Conservation (phyloP, 2,888 invertebrate genomes). For the Drosophila emarginata region DNA sequence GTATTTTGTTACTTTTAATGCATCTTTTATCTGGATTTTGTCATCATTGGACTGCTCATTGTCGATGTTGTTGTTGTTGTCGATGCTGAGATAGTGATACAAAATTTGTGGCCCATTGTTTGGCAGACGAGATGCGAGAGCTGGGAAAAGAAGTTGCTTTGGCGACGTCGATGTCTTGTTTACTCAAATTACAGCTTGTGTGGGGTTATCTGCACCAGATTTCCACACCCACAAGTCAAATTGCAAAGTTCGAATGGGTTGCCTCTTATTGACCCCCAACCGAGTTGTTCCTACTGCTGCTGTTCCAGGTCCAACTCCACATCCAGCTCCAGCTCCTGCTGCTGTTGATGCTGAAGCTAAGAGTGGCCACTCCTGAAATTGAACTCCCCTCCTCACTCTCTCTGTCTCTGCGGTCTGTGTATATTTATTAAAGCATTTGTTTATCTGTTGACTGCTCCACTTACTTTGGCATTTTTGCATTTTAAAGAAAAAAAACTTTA, state of each 20-base stretch:
- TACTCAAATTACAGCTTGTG: constrained; percentile 64
- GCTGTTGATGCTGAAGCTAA: neutral
- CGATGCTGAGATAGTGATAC: constrained; percentile 62
- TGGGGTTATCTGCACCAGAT: constrained; percentile 59
- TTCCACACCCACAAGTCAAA: constrained; percentile 30
- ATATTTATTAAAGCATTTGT: constrained; percentile 27
- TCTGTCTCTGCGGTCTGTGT: neutral
- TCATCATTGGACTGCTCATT: constrained; percentile 57
- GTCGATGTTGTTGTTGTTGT: constrained; percentile 21
- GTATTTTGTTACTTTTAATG: constrained; percentile 76
- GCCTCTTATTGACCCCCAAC: constrained; percentile 52
- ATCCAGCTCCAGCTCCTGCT: constrained; percentile 15
- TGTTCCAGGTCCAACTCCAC: constrained; percentile 15
- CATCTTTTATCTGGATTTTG: constrained; percentile 75
- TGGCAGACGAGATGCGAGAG: constrained; percentile 24
- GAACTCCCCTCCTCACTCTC: constrained; percentile 16
- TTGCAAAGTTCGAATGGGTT: constrained; percentile 30
- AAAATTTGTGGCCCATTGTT: constrained; percentile 65
- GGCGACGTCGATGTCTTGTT: constrained; percentile 64
- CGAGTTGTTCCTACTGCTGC: neutral
- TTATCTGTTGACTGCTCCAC: constrained; percentile 38
- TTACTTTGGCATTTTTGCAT: constrained; percentile 30
- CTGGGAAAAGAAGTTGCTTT: constrained; percentile 40
- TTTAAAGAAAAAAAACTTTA: constrained; percentile 14
- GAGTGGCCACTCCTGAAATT: neutral